phyloP scores from a whole-genome alignment of 2,113 vertebrate species.

The Diadophis punctatus region DNA sequence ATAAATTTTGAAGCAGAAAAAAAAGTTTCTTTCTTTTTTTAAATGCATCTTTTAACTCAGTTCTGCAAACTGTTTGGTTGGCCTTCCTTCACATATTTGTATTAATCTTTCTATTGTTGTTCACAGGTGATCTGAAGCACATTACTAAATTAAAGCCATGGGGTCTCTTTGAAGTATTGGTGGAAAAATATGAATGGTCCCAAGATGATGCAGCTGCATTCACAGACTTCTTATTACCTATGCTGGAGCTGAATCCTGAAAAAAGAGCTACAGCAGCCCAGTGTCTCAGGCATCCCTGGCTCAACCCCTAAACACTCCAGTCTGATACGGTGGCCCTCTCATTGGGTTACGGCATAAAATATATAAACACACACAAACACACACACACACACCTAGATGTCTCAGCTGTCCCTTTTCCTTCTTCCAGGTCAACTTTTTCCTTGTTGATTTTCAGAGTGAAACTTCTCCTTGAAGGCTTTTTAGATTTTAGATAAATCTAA shows the following conservation, averaged over 20 bases:
- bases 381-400: conserved; percentile 32
- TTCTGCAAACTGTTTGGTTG: not conserved
- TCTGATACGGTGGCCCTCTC: conserved; percentile 30
- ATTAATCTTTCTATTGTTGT: conserved; percentile 24
- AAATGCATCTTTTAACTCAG: not conserved
- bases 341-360: conserved; percentile 64
- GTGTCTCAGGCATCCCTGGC: conserved; percentile 92
- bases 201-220: conserved; percentile 88
- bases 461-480: conserved; percentile 69
- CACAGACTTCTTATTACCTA: conserved; percentile 91
- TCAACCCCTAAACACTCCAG: conserved; percentile 72
- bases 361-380: not conserved
- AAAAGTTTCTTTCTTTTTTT: not conserved
- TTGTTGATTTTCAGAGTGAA: conserved; percentile 62
- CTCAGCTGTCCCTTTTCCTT: conserved; percentile 32
- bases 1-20: not conserved
- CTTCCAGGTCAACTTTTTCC: conserved; percentile 30
- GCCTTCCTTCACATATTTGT: not conserved
- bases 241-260: conserved; percentile 94
- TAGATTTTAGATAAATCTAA: conserved; percentile 62
- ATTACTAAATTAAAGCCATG: conserved; percentile 98
- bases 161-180: conserved; percentile 89
- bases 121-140: conserved; percentile 90
- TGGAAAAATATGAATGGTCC: conserved; percentile 95
- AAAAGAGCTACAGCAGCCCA: conserved; percentile 90